Evolutionary conservation across 2,113 vertebrate species (phyloP).

Genomic region (Ifrita kowaldi): DNA sequence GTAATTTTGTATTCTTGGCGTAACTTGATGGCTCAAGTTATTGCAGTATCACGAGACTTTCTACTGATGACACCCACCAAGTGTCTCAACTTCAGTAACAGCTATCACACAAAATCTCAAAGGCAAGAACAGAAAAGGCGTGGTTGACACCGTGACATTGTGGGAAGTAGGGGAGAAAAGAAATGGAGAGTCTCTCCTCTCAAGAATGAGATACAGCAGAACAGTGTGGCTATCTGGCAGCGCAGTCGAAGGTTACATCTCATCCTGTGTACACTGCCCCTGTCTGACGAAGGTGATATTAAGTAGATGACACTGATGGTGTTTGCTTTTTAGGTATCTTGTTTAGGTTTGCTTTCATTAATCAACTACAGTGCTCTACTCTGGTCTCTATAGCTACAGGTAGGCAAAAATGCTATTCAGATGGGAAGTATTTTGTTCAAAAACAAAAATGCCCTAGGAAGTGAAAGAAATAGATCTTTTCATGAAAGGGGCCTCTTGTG

Average conservation of each 20-base stretch:
- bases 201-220: background rate
- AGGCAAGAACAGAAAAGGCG: background rate
- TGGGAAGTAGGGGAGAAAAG: fast-evolving
- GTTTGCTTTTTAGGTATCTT: background rate
- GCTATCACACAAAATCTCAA: background rate
- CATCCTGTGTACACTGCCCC: background rate
- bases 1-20: background rate
- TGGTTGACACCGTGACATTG: fast-evolving
- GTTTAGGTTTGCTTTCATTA: background rate
- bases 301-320: background rate
- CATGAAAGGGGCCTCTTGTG: background rate
- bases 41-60: background rate
- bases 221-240: background rate
- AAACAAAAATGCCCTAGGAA: background rate
- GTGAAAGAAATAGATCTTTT: background rate
- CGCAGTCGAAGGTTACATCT: background rate
- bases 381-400: background rate
- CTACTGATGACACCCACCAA: background rate
- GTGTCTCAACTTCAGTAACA: background rate
- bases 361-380: background rate
- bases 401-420: background rate
- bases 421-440: background rate
- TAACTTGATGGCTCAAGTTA: background rate
- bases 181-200: background rate
- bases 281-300: background rate